These are phyloP conservation scores for Luidia sarsii DNA, from an alignment of 53 echinoderm and acorn worm genomes.

Conservation along the genomic window DNA sequence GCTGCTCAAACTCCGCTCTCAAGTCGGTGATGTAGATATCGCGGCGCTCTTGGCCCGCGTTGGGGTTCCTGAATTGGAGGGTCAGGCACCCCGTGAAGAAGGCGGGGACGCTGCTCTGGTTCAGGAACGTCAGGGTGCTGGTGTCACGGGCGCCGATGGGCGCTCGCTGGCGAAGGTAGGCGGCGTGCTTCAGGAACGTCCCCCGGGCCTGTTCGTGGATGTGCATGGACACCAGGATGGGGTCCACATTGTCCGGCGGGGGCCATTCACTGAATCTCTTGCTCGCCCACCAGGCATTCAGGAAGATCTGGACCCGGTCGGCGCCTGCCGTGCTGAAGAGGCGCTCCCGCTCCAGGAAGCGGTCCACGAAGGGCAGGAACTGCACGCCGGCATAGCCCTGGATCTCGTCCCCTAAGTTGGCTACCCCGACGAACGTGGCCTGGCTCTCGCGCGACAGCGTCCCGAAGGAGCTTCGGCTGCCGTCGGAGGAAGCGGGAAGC, in stretches of 20 bases:
- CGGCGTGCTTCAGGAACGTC: not conserved
- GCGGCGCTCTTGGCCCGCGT: not conserved
- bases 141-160: conserved; percentile 13
- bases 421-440: not conserved
- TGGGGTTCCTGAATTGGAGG: not conserved
- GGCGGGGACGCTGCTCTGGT: not conserved
- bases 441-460: not conserved
- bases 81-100: conserved; percentile 24
- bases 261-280: not conserved
- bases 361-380: conserved; percentile 23
- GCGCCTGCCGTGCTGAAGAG: not conserved
- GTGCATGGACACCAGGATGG: conserved; percentile 19
- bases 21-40: conserved; percentile 1
- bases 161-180: not conserved
- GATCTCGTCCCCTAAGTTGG: conserved; percentile 19
- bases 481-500: not conserved
- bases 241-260: conserved; percentile 4
- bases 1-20: not conserved
- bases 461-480: not conserved
- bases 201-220: not conserved
- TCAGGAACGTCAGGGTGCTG: not conserved
- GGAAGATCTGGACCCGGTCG: not conserved
- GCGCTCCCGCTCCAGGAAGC: not conserved
- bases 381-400: not conserved
- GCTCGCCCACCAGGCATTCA: conserved; percentile 23